phyloP scores from a whole-genome alignment of 2,797 vertebrate genomes.

The Tamandua tetradactyla region DNA sequence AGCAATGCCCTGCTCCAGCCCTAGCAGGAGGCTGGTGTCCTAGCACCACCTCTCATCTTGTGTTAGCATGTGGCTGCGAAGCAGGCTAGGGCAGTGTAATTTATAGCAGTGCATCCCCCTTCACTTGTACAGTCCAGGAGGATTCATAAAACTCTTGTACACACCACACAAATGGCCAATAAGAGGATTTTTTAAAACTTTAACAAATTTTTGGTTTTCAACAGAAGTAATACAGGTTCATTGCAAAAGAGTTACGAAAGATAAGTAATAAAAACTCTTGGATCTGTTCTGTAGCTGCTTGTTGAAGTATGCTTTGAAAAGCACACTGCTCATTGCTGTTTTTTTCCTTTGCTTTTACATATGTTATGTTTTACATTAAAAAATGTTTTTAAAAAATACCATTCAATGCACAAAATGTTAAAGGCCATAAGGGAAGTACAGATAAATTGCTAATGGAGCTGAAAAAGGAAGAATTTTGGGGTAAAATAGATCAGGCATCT shows the following conservation, averaged over 20 bases:
- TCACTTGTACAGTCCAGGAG: not conserved
- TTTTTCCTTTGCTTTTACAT: too few species aligned
- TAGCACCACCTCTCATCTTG: constrained; percentile 35
- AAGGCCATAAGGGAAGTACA: not conserved
- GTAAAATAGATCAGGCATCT: not conserved
- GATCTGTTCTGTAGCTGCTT: too few species aligned
- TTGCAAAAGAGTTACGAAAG: constrained; percentile 25
- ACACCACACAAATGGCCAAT: not conserved
- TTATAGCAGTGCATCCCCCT: not conserved
- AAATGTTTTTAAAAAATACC: not conserved
- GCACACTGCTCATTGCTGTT: too few species aligned
- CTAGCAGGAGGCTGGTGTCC: constrained; percentile 51
- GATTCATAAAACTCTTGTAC: not conserved
- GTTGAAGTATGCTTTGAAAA: too few species aligned
- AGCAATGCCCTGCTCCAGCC: not conserved
- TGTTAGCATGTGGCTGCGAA: not conserved
- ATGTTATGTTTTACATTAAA: not conserved
- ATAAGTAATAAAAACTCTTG: too few species aligned
- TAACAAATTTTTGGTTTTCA: not conserved
- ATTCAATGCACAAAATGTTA: not conserved
- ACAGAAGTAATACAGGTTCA: not conserved
- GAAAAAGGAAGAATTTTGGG: not conserved
- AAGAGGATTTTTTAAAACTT: not conserved
- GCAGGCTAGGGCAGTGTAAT: not conserved
- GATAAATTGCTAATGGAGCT: not conserved